Evolutionary conservation across 2,797 vertebrate genomes (phyloP).

Genomic region (Enteromius fasciolatus): DNA sequence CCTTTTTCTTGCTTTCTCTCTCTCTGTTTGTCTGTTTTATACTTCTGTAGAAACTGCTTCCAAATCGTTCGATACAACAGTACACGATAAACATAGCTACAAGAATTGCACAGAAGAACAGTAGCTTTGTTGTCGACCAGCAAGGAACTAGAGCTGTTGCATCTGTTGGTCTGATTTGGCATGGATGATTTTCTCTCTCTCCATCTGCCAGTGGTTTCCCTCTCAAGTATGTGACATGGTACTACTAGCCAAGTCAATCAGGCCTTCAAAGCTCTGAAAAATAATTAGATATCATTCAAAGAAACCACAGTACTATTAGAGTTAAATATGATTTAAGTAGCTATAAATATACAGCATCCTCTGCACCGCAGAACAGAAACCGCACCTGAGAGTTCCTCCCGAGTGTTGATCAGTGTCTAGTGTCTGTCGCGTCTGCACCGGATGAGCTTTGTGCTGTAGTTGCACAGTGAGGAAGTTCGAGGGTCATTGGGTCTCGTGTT

Average conservation of each 20-base stretch:
- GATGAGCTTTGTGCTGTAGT: slow-evolving; percentile 44
- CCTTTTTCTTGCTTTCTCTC: slow-evolving; percentile 16
- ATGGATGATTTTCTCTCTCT: slow-evolving; percentile 21
- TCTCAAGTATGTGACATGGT: slow-evolving; percentile 32
- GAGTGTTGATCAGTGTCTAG: slow-evolving; percentile 30
- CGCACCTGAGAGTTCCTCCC: slow-evolving; percentile 44
- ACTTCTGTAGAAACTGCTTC: slow-evolving; percentile 37
- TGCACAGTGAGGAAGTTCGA: slow-evolving; percentile 17
- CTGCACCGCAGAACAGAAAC: slow-evolving; percentile 19
- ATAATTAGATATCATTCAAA: slow-evolving; percentile 14
- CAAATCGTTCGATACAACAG: slow-evolving; percentile 47
- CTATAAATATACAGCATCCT: slow-evolving; percentile 39
- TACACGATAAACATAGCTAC: not conserved
- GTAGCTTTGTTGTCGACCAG: slow-evolving; percentile 10
- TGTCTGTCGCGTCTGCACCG: slow-evolving; percentile 33
- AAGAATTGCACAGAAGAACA: not conserved
- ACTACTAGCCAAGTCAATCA: slow-evolving; percentile 12
- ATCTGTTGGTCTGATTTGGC: slow-evolving; percentile 37
- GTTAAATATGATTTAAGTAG: slow-evolving; percentile 7
- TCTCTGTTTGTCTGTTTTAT: slow-evolving; percentile 20
- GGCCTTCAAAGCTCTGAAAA: slow-evolving; percentile 24
- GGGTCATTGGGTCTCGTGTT: slow-evolving; percentile 37
- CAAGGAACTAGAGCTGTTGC: slow-evolving; percentile 1
- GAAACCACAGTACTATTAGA: slow-evolving; percentile 16
- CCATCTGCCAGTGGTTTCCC: slow-evolving; percentile 34